Evolutionary conservation across 37 sponge, comb jelly and placozoan genomes (phyloP), one percentile per base, ranked within the genome.

Genomic region (Oscarella lobularis): DNA sequence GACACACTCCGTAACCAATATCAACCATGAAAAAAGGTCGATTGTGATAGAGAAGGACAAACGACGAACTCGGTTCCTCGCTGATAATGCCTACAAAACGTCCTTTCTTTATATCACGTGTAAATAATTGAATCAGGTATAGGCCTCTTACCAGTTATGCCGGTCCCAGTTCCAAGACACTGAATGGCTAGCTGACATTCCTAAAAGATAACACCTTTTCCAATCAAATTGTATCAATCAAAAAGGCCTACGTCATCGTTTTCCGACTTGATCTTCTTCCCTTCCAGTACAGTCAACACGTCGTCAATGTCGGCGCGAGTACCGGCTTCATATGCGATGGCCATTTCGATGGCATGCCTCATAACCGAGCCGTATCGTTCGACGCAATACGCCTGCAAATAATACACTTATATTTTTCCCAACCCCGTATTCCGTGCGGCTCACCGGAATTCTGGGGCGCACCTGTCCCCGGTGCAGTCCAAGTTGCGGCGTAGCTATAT

Each of bases 141-240:
- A n/a, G n/a, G n/a, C n/a, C n/a, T n/a, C 60, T 27, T 48, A 48
- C 60, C 60, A 27, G 60, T 48, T 9, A 48, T 48, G 9, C 60
- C 60, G 20, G 60, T 48, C 9, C 60, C 60, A 27, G 60, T 48
- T 48, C 60, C 60, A 48, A 48, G 60, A 48, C 60, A 48, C 60
- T 27, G 20, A 48, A 48, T 9, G n/a, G n/a, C n/a, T n/a, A n/a
- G n/a, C n/a, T n/a, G n/a, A n/a, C n/a, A n/a, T n/a, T n/a, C n/a
- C n/a, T n/a, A n/a, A n/a, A n/a, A n/a, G n/a, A n/a, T n/a, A n/a
- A n/a, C n/a, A n/a, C n/a, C n/a, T n/a, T n/a, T n/a, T n/a, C n/a
- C n/a, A n/a, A n/a, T n/a, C n/a, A n/a, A n/a, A n/a, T n/a, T n/a
- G n/a, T n/a, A n/a, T n/a, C n/a, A n/a, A n/a, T n/a, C n/a, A n/a